These are phyloP conservation scores for Scaptomyza cyrtandrae DNA, from an alignment of 2,888 invertebrate species.

Conservation along the genomic window DNA sequence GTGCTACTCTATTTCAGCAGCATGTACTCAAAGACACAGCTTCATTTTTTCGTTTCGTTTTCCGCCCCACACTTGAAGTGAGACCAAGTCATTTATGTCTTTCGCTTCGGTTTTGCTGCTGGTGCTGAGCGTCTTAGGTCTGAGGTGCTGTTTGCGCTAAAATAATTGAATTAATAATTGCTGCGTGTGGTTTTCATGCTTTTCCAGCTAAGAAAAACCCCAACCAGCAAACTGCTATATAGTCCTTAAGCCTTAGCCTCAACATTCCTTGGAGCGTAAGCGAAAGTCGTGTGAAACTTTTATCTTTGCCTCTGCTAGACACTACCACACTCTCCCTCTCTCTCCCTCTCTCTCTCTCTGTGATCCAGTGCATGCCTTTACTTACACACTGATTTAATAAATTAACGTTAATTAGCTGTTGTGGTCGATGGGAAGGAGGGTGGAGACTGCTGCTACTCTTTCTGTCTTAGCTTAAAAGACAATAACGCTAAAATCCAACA, in stretches of 20 bases:
- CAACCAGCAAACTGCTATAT: background rate
- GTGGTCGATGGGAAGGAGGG: slow-evolving; percentile 53
- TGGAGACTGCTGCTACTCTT: slow-evolving; percentile 14
- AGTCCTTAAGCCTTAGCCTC: slow-evolving; percentile 44
- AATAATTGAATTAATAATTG: slow-evolving; percentile 84
- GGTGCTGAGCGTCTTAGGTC: slow-evolving; percentile 68
- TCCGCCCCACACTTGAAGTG: slow-evolving; percentile 43
- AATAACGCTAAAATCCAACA: slow-evolving; percentile 71
- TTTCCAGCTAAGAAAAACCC: slow-evolving; percentile 79
- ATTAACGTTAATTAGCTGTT: slow-evolving; percentile 84
- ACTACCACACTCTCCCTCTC: slow-evolving; percentile 6
- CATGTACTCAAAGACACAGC: slow-evolving; percentile 48
- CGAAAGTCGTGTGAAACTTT: slow-evolving; percentile 75
- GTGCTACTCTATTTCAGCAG: slow-evolving; percentile 76
- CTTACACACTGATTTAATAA: slow-evolving; percentile 83
- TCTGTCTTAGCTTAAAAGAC: slow-evolving; percentile 66
- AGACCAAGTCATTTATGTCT: slow-evolving; percentile 72
- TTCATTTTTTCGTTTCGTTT: slow-evolving; percentile 34
- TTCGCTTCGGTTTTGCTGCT: slow-evolving; percentile 25
- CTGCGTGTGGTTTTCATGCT: slow-evolving; percentile 84
- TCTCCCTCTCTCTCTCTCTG: slow-evolving; percentile 9
- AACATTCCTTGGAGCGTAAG: slow-evolving; percentile 29
- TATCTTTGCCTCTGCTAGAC: slow-evolving; percentile 61
- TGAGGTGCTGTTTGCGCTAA: slow-evolving; percentile 82
- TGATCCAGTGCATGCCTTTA: slow-evolving; percentile 67